Evolutionary conservation across 2,888 invertebrate genomes (phyloP), one percentile per base, ranked within the genome.

Genomic region (Torymus texanus): DNA sequence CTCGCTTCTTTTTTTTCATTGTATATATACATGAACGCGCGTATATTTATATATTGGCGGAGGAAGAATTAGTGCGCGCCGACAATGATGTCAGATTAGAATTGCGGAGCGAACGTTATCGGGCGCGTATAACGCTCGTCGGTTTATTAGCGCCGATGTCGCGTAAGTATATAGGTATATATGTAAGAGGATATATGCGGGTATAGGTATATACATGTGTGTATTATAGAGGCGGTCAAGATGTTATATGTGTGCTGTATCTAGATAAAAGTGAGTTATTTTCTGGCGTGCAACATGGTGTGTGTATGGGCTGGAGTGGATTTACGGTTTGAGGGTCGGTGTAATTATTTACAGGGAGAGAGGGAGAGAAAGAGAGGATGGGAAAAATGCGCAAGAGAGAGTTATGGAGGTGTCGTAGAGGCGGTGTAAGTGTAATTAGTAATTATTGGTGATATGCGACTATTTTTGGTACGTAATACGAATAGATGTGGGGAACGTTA

Each of bases 191-290:
- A 41, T 8, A 21, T 21, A 21, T 21, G 41, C 8, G 8, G 41
- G 41, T 41, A 41, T 41, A 41, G 5, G 10, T 41, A 8, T 29
- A 29, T 29, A 29, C 8, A 3, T 29, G 41, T 41, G 71, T 29
- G 71, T 71, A 65, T 65, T 73, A 65, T 56, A n/a, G 61, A 18
- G 8, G 14, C 14, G 24, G 51, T 41, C 41, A 29, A 29, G 18
- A 65, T 63, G 73, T 63, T 56, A 55, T 56, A 14, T 61, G 8
- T 16, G 41, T 5, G 1, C 16, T 14, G 51, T 73, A 63, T 73
- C 73, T 65, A 41, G 73, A 65, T 56, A 56, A 56, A 65, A 56
- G 62, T 62, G 14, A 62, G 55, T 73, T 73, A 73, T 65, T 65
- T 65, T 41, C 24, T 55, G 14, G 41, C 41, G 41, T 41, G 41